A percentile compares a stretch with the other conserved stretches of the same genome.
Conservation (phyloP, 37 sponge, comb jelly and placozoan genomes). For the Geodia barretti region DNA sequence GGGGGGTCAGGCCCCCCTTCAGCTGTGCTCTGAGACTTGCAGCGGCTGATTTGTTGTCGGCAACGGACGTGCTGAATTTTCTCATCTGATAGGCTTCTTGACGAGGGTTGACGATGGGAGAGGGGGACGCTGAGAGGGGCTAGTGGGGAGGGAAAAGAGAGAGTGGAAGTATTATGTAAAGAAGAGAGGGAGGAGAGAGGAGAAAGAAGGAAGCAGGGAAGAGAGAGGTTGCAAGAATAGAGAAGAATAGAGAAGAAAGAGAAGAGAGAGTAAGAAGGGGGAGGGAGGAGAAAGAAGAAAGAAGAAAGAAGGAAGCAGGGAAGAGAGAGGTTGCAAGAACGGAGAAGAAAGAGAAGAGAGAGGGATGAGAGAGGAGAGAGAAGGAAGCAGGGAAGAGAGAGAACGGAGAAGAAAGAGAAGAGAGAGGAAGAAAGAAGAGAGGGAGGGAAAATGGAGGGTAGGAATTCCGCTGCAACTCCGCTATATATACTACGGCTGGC, state of each 20-base stretch:
- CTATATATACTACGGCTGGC: too few relatives aligned
- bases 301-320: background rate
- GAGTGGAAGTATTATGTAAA: background rate
- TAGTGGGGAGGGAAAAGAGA: background rate
- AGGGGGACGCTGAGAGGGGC: conserved; percentile 19
- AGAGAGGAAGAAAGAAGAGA: background rate
- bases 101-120: conserved; percentile 44
- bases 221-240: background rate
- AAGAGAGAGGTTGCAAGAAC: background rate
- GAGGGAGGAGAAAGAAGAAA: background rate
- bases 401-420: background rate
- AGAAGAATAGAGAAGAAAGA: background rate
- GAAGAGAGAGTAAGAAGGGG: background rate
- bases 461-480: too few relatives aligned
- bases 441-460: background rate
- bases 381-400: conserved; percentile 1
- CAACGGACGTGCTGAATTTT: conserved; percentile 15
- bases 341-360: background rate
- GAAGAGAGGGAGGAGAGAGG: background rate
- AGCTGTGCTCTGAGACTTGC: conserved; percentile 32
- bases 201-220: background rate
- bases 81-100: conserved; percentile 80
- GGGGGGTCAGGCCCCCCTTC: conserved; percentile 8
- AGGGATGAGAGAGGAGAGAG: background rate
- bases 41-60: conserved; percentile 67